These are phyloP conservation scores for Delichon dasypus DNA, from an alignment of 2,797 vertebrate genomes.

Conservation along the genomic window DNA sequence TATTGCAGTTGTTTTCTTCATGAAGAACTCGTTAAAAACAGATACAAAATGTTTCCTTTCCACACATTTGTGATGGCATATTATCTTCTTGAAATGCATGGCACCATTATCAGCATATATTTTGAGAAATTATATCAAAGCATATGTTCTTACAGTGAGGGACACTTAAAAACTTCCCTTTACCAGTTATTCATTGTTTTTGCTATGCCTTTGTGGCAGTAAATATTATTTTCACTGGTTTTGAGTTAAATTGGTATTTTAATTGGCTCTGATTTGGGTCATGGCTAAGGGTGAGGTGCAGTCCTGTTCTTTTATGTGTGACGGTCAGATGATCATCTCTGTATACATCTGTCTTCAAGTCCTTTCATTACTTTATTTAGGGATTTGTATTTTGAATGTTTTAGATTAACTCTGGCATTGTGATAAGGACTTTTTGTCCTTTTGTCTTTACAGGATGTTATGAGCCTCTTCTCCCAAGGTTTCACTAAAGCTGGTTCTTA, in stretches of 20 bases:
- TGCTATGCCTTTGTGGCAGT: not conserved
- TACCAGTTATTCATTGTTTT: not conserved
- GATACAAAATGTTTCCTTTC: not conserved
- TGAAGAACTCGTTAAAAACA: not conserved
- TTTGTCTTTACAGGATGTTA: not conserved
- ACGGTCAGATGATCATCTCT: not conserved
- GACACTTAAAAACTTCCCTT: not conserved
- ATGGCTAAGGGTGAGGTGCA: not conserved
- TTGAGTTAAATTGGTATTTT: not conserved
- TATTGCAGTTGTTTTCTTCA: not conserved
- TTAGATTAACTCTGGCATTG: not conserved
- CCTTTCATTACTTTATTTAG: not conserved
- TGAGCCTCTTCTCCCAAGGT: not conserved
- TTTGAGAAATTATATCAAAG: constrained; percentile 13
- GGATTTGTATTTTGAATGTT: not conserved
- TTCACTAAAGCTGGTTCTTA: not conserved
- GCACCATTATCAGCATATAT: constrained; percentile 3
- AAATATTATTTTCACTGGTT: not conserved
- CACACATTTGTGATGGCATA: not conserved
- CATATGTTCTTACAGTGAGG: not conserved
- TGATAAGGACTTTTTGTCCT: not conserved
- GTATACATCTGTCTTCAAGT: not conserved
- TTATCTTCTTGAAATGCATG: constrained; percentile 18
- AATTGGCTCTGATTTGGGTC: not conserved
- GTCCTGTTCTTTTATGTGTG: not conserved